A percentile compares a stretch with the other conserved stretches of the same genome.
Conservation (phyloP, 1,140 invertebrate genomes). For the Drosophila yakuba region DNA sequence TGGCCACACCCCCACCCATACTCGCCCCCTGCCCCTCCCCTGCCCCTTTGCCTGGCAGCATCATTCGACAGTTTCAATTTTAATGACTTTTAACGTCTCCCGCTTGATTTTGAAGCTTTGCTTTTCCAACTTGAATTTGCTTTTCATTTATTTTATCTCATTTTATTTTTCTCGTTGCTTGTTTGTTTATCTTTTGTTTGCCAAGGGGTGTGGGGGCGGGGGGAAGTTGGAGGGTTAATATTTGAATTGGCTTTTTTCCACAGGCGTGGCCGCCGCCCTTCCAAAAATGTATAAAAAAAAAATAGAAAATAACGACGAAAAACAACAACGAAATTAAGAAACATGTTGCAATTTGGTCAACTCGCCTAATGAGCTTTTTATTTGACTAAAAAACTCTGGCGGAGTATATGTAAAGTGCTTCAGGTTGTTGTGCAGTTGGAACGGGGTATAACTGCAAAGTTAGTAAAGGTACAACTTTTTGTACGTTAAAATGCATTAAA, state of each 20-base stretch:
- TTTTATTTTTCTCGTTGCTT: constrained; percentile 38
- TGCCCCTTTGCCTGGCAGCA: constrained; percentile 1
- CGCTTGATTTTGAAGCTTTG: constrained; percentile 28
- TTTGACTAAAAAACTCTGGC: constrained; percentile 51
- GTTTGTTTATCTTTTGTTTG: constrained; percentile 29
- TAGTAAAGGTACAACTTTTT: background rate
- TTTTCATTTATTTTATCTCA: constrained; percentile 58
- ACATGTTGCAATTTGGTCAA: constrained; percentile 73
- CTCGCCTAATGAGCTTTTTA: constrained; percentile 77
- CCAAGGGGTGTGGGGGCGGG: background rate
- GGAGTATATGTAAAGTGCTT: constrained; percentile 8
- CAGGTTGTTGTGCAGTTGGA: background rate
- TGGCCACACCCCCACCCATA: background rate
- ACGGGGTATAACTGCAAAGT: background rate
- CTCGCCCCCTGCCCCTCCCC: background rate
- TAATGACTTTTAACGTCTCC: constrained; percentile 66
- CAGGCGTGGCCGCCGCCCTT: constrained; percentile 15
- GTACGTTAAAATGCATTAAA: background rate
- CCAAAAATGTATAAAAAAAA: background rate
- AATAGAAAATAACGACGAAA: constrained; percentile 3
- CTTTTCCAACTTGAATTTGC: constrained; percentile 45
- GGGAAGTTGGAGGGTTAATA: constrained; percentile 29
- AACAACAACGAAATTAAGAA: constrained; percentile 26
- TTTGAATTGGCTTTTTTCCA: constrained; percentile 43
- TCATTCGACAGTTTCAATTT: constrained; percentile 67